Conservation (phyloP, 2,113 vertebrate species). For the Petrocephalus zakoni region DNA sequence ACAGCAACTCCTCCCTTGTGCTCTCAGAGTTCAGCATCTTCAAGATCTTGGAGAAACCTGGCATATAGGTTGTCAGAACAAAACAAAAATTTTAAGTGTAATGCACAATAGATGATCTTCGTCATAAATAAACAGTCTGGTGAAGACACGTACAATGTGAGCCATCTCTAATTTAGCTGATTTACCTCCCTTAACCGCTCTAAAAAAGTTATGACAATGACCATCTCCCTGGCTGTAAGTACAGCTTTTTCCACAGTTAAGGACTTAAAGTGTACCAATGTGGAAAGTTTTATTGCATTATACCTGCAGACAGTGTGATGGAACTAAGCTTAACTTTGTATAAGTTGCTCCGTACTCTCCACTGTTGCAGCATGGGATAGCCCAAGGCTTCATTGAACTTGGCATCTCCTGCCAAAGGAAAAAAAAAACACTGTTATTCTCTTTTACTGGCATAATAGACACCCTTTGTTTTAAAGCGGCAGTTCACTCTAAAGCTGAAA, state of each 20-base stretch:
- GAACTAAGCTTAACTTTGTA: conserved; percentile 94
- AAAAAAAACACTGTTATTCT: neutral
- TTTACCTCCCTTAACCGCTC: neutral
- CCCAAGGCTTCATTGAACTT: conserved; percentile 89
- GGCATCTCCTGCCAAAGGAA: conserved; percentile 69
- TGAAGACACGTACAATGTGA: neutral
- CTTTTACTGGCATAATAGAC: neutral
- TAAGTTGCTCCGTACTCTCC: conserved; percentile 91
- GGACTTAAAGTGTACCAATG: neutral
- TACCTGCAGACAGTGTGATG: conserved; percentile 90
- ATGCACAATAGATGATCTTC: neutral
- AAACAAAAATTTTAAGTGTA: neutral
- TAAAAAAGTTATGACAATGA: neutral
- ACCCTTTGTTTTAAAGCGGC: neutral
- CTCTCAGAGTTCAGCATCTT: conserved; percentile 88
- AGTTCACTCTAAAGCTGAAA: too few species aligned
- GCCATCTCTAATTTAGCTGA: neutral
- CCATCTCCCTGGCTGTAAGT: neutral
- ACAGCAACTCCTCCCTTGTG: conserved; percentile 84
- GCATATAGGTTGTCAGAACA: conserved; percentile 15
- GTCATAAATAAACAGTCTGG: neutral
- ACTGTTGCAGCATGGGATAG: conserved; percentile 95
- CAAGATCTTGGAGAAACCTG: conserved; percentile 87
- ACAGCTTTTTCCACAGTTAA: neutral
- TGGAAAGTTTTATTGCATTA: neutral